Evolutionary conservation across 2,797 vertebrate species (phyloP).

Genomic region (Phoxinus dragarum): DNA sequence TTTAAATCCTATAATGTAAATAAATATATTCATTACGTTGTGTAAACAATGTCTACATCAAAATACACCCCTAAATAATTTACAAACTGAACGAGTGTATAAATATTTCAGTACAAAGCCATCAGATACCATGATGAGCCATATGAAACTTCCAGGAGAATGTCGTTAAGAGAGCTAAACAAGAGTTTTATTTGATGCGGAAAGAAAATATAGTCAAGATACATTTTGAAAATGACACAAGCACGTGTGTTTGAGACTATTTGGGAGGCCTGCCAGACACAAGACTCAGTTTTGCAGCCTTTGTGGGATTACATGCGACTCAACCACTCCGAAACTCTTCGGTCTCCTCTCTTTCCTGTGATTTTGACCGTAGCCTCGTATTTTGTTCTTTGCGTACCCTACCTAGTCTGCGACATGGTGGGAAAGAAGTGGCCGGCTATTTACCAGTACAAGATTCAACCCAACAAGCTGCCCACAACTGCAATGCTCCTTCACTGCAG

Average conservation of each 20-base stretch:
- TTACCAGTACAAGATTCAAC: constrained; percentile 78
- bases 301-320: constrained; percentile 74
- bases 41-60: background rate
- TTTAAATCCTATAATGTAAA: background rate
- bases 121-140: background rate
- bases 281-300: constrained; percentile 72
- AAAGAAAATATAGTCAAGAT: background rate
- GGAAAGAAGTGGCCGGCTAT: constrained; percentile 72
- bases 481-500: constrained; percentile 74
- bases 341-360: constrained; percentile 78
- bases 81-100: background rate
- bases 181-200: background rate
- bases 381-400: constrained; percentile 74
- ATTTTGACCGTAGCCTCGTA: constrained; percentile 76
- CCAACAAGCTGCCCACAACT: constrained; percentile 65
- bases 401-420: constrained; percentile 74
- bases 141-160: background rate
- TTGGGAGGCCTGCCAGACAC: constrained; percentile 58
- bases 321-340: constrained; percentile 71
- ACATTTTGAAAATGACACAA: constrained; percentile 59
- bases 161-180: background rate
- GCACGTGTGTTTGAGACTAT: constrained; percentile 35
- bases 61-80: constrained; percentile 1
- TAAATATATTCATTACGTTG: background rate
- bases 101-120: constrained; percentile 52